phyloP scores from a whole-genome alignment of 2,113 vertebrate genomes.

The Jaculus jaculus region DNA sequence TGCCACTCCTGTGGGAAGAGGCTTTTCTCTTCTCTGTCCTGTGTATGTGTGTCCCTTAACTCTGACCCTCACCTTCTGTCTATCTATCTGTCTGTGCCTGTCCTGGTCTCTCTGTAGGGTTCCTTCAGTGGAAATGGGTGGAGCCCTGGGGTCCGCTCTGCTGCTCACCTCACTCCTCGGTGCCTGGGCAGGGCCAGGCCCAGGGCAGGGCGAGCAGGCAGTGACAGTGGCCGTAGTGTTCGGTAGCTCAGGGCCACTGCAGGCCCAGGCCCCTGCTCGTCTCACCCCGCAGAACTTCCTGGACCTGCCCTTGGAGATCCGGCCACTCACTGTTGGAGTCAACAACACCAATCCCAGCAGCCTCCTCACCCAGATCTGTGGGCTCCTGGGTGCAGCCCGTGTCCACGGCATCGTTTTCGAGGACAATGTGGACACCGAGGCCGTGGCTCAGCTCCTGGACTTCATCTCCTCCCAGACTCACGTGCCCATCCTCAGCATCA shows the following conservation, averaged over 20 bases:
- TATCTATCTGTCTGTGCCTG: neutral
- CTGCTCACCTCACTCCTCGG: slow-evolving; percentile 89
- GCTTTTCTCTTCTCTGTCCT: slow-evolving; percentile 58
- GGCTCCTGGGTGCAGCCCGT: slow-evolving; percentile 90
- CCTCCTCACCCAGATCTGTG: slow-evolving; percentile 93
- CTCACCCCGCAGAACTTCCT: slow-evolving; percentile 95
- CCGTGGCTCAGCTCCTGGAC: slow-evolving; percentile 97
- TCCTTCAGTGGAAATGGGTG: slow-evolving; percentile 93
- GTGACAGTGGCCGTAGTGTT: slow-evolving; percentile 92
- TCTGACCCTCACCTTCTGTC: slow-evolving; percentile 54
- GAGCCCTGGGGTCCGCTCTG: slow-evolving; percentile 87
- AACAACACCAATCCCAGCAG: slow-evolving; percentile 97
- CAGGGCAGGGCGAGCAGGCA: slow-evolving; percentile 77
- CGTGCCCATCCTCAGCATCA: slow-evolving; percentile 96
- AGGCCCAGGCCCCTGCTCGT: slow-evolving; percentile 90
- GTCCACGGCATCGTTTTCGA: slow-evolving; percentile 96
- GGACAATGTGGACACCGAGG: slow-evolving; percentile 93
- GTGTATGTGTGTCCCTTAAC: slow-evolving; percentile 60
- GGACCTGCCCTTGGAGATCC: slow-evolving; percentile 95
- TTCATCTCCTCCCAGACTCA: slow-evolving; percentile 96
- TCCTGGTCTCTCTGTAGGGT: slow-evolving; percentile 84
- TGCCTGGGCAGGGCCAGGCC: slow-evolving; percentile 83
- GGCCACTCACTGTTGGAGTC: slow-evolving; percentile 92
- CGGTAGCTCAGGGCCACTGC: slow-evolving; percentile 91
- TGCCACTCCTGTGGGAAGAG: slow-evolving; percentile 7